Percentiles rank a stretch among this genome's conserved stretches.
phyloP scores from a whole-genome alignment of 2,888 invertebrate species.

The Pollenia amentaria region DNA sequence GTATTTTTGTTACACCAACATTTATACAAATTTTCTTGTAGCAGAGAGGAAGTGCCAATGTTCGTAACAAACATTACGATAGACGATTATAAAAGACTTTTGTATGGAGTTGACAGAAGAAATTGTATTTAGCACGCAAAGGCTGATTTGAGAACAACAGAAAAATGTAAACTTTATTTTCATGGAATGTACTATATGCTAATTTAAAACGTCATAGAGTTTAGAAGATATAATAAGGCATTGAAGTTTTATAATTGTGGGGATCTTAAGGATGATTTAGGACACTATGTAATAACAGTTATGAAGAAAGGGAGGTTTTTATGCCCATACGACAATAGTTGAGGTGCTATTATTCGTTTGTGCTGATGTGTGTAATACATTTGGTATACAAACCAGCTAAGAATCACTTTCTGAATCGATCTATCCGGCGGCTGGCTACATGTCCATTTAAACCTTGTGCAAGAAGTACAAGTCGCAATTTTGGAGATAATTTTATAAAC shows the following conservation, averaged over 20 bases:
- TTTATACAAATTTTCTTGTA: slow-evolving; percentile 31
- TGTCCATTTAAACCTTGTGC: too few relatives aligned
- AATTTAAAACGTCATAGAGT: slow-evolving; percentile 16
- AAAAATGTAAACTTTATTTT: slow-evolving; percentile 3
- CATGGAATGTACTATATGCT: background rate
- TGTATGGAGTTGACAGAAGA: slow-evolving; percentile 66
- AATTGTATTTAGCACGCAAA: slow-evolving; percentile 70
- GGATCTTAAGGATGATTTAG: background rate
- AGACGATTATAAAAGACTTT: slow-evolving; percentile 65
- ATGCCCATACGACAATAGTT: too few relatives aligned
- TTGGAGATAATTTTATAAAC: too few relatives aligned
- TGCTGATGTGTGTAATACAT: too few relatives aligned
- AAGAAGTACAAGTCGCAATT: too few relatives aligned
- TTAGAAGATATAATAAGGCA: background rate
- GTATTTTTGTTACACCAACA: slow-evolving; percentile 8
- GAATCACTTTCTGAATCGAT: too few relatives aligned
- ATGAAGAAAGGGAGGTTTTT: too few relatives aligned
- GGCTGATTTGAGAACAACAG: slow-evolving; percentile 30
- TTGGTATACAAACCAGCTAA: too few relatives aligned
- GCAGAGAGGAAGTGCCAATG: slow-evolving; percentile 49
- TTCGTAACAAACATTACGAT: slow-evolving; percentile 34
- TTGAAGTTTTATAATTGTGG: background rate
- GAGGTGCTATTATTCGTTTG: too few relatives aligned
- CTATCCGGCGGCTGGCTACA: too few relatives aligned
- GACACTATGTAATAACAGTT: too few relatives aligned